A percentile compares a stretch with the other conserved stretches of the same genome.
phyloP scores from a whole-genome alignment of 2,888 invertebrate species.

The Mayetiola destructor region DNA sequence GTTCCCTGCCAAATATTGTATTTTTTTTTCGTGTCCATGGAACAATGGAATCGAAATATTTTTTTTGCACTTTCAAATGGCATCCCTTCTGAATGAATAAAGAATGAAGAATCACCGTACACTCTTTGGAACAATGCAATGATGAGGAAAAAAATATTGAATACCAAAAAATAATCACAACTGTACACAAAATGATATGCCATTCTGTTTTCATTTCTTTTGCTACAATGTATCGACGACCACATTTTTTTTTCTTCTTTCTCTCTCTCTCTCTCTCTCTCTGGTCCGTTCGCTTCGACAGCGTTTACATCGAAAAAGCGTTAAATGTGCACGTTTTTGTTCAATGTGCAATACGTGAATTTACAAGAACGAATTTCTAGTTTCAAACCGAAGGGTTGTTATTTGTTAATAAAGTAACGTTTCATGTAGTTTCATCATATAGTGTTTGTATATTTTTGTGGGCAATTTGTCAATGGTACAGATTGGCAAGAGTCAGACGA shows the following conservation, averaged over 20 bases:
- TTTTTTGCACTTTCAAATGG: neutral
- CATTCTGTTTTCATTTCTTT: too few species aligned
- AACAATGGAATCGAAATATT: slow-evolving; percentile 6
- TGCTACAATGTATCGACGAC: too few species aligned
- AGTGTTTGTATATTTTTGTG: neutral
- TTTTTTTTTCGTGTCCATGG: neutral
- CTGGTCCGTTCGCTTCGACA: too few species aligned
- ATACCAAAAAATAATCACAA: slow-evolving; percentile 7
- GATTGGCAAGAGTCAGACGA: too few species aligned
- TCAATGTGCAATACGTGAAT: slow-evolving; percentile 7
- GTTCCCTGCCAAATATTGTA: slow-evolving; percentile 8
- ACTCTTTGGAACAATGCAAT: too few species aligned
- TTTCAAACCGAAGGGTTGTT: slow-evolving; percentile 7
- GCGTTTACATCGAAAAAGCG: too few species aligned
- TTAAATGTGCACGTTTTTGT: slow-evolving; percentile 5
- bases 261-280: too few species aligned
- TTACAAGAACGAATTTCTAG: neutral
- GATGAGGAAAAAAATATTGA: neutral
- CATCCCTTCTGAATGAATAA: neutral
- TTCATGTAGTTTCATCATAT: neutral
- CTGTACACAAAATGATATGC: neutral
- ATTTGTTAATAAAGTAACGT: slow-evolving; percentile 7
- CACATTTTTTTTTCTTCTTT: too few species aligned
- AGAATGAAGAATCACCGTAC: too few species aligned
- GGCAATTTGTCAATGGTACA: slow-evolving; percentile 10